Evolutionary conservation across 1,140 invertebrate species (phyloP).

Genomic region (Hestina assimilis): DNA sequence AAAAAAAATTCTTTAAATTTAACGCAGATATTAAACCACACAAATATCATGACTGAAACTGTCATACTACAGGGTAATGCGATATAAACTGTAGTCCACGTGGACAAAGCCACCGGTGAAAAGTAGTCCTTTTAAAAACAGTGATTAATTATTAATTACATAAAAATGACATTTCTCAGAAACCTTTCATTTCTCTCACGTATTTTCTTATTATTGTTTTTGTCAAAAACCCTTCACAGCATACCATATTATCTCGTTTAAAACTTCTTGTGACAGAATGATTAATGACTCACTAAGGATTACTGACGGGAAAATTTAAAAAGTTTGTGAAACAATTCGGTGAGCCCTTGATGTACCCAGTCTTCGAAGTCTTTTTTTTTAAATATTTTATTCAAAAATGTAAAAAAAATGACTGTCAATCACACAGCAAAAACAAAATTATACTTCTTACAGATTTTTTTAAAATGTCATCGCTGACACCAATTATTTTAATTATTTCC

Average conservation of each 20-base stretch:
- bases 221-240: constrained; percentile 3
- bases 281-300: constrained; percentile 45
- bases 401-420: constrained; percentile 19
- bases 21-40: too few species aligned
- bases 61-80: too few species aligned
- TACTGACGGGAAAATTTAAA: constrained; percentile 52
- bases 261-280: constrained; percentile 44
- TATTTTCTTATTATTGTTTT: constrained; percentile 7
- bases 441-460: too few species aligned
- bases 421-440: too few species aligned
- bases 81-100: too few species aligned
- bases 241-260: constrained; percentile 14
- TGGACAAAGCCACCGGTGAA: too few species aligned
- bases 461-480: too few species aligned
- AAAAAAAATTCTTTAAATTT: too few species aligned
- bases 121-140: too few species aligned
- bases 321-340: constrained; percentile 38
- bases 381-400: constrained; percentile 28
- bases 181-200: not conserved
- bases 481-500: too few species aligned
- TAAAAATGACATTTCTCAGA: not conserved
- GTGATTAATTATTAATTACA: too few species aligned
- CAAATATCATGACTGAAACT: too few species aligned
- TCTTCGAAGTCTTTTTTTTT: constrained; percentile 27
- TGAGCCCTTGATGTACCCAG: constrained; percentile 37